These are phyloP conservation scores for Ceramica pisi DNA, from an alignment of 2,888 invertebrate species.

Conservation along the genomic window DNA sequence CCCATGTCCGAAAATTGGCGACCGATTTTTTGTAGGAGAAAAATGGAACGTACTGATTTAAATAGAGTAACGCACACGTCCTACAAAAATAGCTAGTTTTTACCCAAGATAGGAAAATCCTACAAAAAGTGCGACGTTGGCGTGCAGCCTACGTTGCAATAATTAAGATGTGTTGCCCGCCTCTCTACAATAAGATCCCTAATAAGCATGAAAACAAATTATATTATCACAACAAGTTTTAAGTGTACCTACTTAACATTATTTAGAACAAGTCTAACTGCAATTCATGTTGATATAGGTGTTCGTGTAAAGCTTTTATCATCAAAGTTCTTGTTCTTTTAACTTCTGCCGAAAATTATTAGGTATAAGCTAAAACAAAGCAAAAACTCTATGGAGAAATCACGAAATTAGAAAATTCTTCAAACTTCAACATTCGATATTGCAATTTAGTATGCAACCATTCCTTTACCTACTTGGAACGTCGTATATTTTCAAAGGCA, in stretches of 20 bases:
- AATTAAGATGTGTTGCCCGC: background rate
- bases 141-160: too few species aligned
- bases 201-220: background rate
- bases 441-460: constrained; percentile 26
- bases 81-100: too few species aligned
- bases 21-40: too few species aligned
- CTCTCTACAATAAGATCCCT: background rate
- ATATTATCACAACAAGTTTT: background rate
- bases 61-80: too few species aligned
- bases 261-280: background rate
- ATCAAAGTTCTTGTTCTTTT: too few species aligned
- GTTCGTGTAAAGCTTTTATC: background rate
- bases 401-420: constrained; percentile 24
- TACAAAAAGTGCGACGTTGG: too few species aligned
- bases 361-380: background rate
- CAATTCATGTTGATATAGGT: background rate
- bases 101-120: too few species aligned
- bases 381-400: constrained; percentile 8
- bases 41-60: too few species aligned
- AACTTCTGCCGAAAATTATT: background rate
- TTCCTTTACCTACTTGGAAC: constrained; percentile 34
- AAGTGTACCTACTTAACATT: background rate
- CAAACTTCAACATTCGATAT: background rate
- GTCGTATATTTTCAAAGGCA: constrained; percentile 53
- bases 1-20: too few species aligned